Conservation (phyloP, 2,888 invertebrate genomes). For the Amiota mariae region DNA sequence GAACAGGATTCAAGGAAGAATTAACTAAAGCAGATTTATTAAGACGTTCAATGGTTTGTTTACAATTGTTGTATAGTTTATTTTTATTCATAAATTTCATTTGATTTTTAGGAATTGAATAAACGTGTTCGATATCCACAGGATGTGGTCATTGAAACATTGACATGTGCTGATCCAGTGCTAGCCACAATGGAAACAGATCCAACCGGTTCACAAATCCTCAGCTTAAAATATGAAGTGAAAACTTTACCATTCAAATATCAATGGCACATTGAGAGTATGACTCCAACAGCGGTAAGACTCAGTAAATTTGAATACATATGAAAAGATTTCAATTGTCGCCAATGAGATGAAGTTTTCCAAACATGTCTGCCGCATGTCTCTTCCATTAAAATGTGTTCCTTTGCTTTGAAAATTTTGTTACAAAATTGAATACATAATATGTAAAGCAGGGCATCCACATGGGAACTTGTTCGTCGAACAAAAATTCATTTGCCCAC, state of each 20-base stretch:
- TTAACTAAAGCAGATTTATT: slow-evolving; percentile 32
- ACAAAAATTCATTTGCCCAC: too few species aligned
- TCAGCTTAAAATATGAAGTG: slow-evolving; percentile 63
- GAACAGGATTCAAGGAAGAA: slow-evolving; percentile 47
- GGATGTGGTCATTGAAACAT: slow-evolving; percentile 48
- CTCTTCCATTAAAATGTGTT: too few species aligned
- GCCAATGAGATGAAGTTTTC: too few species aligned
- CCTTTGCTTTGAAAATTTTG: too few species aligned
- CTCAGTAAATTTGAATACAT: too few species aligned
- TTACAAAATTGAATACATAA: too few species aligned
- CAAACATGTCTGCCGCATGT: too few species aligned
- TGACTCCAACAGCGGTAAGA: slow-evolving; percentile 37
- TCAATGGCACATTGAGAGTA: slow-evolving; percentile 56
- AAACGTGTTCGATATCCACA: slow-evolving; percentile 63
- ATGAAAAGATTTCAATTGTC: too few species aligned
- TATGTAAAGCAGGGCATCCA: too few species aligned
- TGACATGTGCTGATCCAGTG: slow-evolving; percentile 42
- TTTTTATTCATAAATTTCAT: neutral
- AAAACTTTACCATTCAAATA: slow-evolving; percentile 53
- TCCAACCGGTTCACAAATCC: slow-evolving; percentile 9
- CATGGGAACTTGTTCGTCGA: too few species aligned
- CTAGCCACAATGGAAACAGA: slow-evolving; percentile 31
- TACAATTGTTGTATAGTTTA: neutral
- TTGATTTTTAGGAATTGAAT: slow-evolving; percentile 57
- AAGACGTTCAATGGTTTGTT: slow-evolving; percentile 48